phyloP scores from a whole-genome alignment of 2,888 invertebrate genomes.

The Agriopis aurantiaria region DNA sequence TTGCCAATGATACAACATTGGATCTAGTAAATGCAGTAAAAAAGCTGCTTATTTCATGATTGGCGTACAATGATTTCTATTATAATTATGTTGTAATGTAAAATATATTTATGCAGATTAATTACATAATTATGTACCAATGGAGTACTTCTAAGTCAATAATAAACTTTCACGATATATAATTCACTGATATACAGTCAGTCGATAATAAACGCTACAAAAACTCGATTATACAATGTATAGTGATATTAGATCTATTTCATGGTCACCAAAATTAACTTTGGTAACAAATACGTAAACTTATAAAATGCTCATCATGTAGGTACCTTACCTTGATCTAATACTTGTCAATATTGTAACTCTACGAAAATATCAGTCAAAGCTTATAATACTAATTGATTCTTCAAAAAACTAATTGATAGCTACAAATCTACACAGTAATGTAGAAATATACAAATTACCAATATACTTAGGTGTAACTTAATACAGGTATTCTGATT shows the following conservation, averaged over 20 bases:
- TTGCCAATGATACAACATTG: conserved; percentile 57
- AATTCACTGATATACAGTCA: conserved; percentile 32
- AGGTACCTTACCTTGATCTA: conserved; percentile 24
- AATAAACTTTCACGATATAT: conserved; percentile 1
- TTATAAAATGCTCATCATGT: conserved; percentile 21
- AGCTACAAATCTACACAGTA: conserved; percentile 35
- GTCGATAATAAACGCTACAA: conserved; percentile 27
- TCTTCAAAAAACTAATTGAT: too few relatives aligned
- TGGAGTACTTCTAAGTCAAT: background rate
- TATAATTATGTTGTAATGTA: background rate
- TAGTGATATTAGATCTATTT: conserved; percentile 4
- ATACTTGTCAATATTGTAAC: conserved; percentile 46
- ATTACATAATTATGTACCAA: background rate
- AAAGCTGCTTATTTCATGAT: conserved; percentile 16
- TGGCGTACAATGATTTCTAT: background rate
- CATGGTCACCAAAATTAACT: conserved; percentile 22
- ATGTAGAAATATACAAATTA: conserved; percentile 32
- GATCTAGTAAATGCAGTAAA: conserved; percentile 41
- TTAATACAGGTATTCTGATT: background rate
- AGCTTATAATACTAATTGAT: conserved; percentile 45
- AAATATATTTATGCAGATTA: conserved; percentile 2
- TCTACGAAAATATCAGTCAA: conserved; percentile 48
- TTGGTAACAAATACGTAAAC: conserved; percentile 32
- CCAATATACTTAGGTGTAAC: conserved; percentile 22
- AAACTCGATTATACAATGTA: conserved; percentile 8